phyloP scores from a whole-genome alignment of 92 coral and sea anemone genomes.

The Chrysogorgia sp. region DNA sequence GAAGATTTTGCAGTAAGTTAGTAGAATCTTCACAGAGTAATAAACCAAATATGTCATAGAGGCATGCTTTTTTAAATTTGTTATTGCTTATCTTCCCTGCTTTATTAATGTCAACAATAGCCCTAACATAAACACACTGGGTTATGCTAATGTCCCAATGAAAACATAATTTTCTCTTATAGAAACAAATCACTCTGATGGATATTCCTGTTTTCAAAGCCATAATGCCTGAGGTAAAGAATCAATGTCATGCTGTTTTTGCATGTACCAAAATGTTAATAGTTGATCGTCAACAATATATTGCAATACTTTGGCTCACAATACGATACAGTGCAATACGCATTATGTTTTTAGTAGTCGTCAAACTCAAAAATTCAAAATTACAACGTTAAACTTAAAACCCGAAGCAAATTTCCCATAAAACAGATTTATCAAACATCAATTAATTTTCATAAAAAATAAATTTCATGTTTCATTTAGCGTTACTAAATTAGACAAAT shows the following conservation, averaged over 20 bases:
- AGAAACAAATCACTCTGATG: slow-evolving; percentile 69
- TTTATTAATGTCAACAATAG: not conserved
- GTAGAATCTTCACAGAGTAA: not conserved
- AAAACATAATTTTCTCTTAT: slow-evolving; percentile 9
- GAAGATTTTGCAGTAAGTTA: slow-evolving; percentile 96
- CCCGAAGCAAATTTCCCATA: too few relatives aligned
- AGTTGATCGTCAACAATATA: too few relatives aligned
- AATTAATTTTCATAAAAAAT: too few relatives aligned
- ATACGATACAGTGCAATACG: too few relatives aligned
- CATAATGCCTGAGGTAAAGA: slow-evolving; percentile 87
- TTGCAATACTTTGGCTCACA: too few relatives aligned
- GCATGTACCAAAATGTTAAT: too few relatives aligned
- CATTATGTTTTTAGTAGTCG: too few relatives aligned
- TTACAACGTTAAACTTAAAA: too few relatives aligned
- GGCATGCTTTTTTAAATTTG: slow-evolving; percentile 4
- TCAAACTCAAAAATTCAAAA: too few relatives aligned
- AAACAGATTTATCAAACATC: too few relatives aligned
- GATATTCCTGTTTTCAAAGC: slow-evolving; percentile 81
- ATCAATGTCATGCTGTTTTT: not conserved
- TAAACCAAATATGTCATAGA: not conserved
- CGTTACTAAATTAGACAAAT: too few relatives aligned
- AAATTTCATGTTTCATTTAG: too few relatives aligned
- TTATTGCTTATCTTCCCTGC: not conserved
- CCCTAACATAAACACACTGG: not conserved
- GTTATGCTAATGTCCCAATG: not conserved